Evolutionary conservation across 2,797 vertebrate genomes (phyloP).

Genomic region (Hydrophis major): DNA sequence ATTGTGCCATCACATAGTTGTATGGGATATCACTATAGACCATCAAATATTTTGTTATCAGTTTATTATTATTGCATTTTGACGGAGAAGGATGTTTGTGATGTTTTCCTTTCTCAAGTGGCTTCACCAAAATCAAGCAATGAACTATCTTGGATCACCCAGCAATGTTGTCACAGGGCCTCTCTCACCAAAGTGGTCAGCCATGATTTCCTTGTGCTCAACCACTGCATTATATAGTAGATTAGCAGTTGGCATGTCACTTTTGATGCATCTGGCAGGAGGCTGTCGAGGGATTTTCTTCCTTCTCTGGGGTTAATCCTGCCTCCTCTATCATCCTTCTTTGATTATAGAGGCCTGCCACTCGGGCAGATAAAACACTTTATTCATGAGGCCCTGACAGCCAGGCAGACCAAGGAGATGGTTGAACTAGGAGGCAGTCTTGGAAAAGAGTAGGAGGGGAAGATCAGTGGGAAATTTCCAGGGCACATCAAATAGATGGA

Average conservation of each 20-base stretch:
- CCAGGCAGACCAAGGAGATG: slow-evolving; percentile 16
- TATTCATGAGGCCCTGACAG: slow-evolving; percentile 54
- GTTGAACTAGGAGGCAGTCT: not conserved
- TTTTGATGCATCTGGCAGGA: slow-evolving; percentile 60
- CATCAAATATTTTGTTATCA: not conserved
- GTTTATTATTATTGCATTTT: not conserved
- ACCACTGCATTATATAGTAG: slow-evolving; percentile 22
- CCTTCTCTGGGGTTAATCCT: slow-evolving; percentile 72
- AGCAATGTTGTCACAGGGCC: not conserved
- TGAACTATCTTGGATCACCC: not conserved
- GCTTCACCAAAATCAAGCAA: not conserved
- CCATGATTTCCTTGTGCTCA: slow-evolving; percentile 1
- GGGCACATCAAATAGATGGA: slow-evolving; percentile 7
- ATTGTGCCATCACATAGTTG: not conserved
- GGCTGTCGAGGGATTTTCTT: slow-evolving; percentile 58
- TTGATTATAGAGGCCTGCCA: slow-evolving; percentile 68
- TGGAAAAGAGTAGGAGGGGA: not conserved
- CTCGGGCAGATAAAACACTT: slow-evolving; percentile 63
- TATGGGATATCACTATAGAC: not conserved
- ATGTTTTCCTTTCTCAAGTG: not conserved
- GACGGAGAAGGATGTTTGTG: not conserved
- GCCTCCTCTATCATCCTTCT: slow-evolving; percentile 52
- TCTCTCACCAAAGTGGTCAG: not conserved
- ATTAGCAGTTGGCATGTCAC: slow-evolving; percentile 13
- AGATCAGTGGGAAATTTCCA: slow-evolving; percentile 14